Evolutionary conservation across 1,140 invertebrate species (phyloP).

Genomic region (Himalopsyche phryganea): DNA sequence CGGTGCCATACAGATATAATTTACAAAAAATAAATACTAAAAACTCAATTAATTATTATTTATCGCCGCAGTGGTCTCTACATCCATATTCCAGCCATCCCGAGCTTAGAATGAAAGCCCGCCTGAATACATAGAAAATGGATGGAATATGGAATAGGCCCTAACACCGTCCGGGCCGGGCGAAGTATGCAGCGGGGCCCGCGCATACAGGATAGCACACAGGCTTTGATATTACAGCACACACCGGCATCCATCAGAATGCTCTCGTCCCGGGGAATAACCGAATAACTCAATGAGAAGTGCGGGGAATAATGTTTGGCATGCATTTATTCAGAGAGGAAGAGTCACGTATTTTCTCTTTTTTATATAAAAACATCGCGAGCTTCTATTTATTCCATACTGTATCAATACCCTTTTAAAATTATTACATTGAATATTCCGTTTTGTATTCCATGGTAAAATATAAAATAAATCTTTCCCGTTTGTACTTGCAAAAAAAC

Average conservation of each 20-base stretch:
- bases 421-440: background rate
- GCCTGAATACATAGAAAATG: conserved; percentile 24
- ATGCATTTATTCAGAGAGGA: conserved; percentile 31
- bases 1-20: too few relatives aligned
- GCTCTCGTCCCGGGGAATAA: conserved; percentile 18
- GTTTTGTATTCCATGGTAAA: background rate
- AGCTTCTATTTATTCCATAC: conserved; percentile 2
- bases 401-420: conserved; percentile 13
- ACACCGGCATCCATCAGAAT: conserved; percentile 34
- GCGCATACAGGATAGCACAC: background rate
- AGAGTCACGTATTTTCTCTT: conserved; percentile 25
- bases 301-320: conserved; percentile 15
- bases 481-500: too few relatives aligned
- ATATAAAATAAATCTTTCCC: too few relatives aligned
- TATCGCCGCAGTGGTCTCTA: conserved; percentile 1
- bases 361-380: background rate
- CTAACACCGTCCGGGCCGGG: conserved; percentile 2
- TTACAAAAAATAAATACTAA: too few relatives aligned
- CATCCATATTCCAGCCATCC: conserved; percentile 15
- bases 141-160: conserved; percentile 30
- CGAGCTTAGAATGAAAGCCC: conserved; percentile 8
- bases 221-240: conserved; percentile 27
- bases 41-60: background rate
- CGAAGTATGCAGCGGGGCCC: background rate
- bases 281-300: conserved; percentile 33